Conservation (phyloP, 2,888 invertebrate genomes). For the Platycheirus rosarum region DNA sequence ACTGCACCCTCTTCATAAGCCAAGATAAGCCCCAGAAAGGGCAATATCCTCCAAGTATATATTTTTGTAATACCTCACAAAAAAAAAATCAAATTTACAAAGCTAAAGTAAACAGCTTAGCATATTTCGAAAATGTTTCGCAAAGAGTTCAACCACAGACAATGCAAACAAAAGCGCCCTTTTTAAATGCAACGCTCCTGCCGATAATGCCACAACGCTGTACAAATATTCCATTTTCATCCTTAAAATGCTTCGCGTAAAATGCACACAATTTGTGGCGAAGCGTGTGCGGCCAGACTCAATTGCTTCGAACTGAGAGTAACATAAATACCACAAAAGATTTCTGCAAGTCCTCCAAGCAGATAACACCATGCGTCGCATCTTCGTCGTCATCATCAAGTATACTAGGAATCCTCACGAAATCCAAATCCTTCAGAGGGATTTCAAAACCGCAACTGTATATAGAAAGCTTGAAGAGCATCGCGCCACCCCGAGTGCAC, state of each 20-base stretch:
- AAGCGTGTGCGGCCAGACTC: slow-evolving; percentile 44
- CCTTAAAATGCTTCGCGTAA: slow-evolving; percentile 36
- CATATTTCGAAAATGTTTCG: slow-evolving; percentile 26
- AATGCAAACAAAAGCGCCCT: slow-evolving; percentile 20
- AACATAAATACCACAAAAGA: slow-evolving; percentile 70
- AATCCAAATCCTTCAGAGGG: slow-evolving; percentile 43
- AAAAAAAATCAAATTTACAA: slow-evolving; percentile 23
- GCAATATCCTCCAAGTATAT: too few relatives aligned
- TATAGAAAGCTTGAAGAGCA: slow-evolving; percentile 22
- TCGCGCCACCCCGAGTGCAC: slow-evolving; percentile 52
- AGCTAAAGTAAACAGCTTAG: slow-evolving; percentile 20
- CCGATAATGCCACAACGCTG: slow-evolving; percentile 25
- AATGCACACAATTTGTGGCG: slow-evolving; percentile 48
- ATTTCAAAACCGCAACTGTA: slow-evolving; percentile 42
- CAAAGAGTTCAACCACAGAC: slow-evolving; percentile 36
- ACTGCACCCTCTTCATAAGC: too few relatives aligned
- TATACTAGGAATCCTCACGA: slow-evolving; percentile 36
- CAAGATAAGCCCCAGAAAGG: too few relatives aligned
- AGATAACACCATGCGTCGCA: slow-evolving; percentile 53
- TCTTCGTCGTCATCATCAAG: background rate
- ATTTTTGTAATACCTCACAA: too few relatives aligned
- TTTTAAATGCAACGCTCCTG: slow-evolving; percentile 17
- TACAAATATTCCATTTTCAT: slow-evolving; percentile 50
- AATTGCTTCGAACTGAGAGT: slow-evolving; percentile 64
- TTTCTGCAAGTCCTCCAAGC: slow-evolving; percentile 46